These are phyloP conservation scores for Lamellibrachia columna DNA, from an alignment of 2,888 invertebrate genomes.

Conservation along the genomic window DNA sequence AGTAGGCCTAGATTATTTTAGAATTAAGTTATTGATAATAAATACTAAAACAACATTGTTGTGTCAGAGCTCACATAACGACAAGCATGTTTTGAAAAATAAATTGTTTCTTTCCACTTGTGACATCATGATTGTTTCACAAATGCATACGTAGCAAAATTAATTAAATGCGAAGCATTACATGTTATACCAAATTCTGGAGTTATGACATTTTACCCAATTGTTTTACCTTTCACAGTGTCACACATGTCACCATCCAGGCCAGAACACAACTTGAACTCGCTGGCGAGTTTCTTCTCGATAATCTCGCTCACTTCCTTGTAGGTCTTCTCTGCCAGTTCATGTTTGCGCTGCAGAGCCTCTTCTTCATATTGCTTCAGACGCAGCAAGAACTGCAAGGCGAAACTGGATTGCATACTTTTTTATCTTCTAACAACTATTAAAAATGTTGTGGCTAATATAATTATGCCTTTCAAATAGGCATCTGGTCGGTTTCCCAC, in stretches of 20 bases:
- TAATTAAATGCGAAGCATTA: no score
- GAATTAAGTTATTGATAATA: no score
- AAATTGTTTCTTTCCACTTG: no score
- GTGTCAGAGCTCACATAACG: no score
- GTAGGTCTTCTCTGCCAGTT: slow-evolving; percentile 52
- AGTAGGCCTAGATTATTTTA: no score
- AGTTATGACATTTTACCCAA: neutral
- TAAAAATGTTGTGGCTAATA: neutral
- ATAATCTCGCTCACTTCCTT: slow-evolving; percentile 53
- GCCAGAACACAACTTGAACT: slow-evolving; percentile 47
- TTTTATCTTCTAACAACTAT: neutral
- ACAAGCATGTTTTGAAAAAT: no score
- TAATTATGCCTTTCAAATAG: neutral
- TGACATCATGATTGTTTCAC: no score
- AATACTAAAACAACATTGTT: no score
- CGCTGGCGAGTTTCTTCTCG: slow-evolving; percentile 60
- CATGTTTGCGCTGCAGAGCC: slow-evolving; percentile 53
- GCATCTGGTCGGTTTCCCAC: no score
- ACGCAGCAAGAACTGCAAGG: neutral
- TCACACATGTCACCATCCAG: slow-evolving; percentile 29
- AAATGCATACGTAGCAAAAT: no score
- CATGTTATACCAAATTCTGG: no score
- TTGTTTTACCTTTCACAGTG: slow-evolving; percentile 27
- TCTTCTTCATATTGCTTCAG: slow-evolving; percentile 55
- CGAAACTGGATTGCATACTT: neutral